Conservation (phyloP, 2,888 invertebrate genomes). For the Sialis lutaria region DNA sequence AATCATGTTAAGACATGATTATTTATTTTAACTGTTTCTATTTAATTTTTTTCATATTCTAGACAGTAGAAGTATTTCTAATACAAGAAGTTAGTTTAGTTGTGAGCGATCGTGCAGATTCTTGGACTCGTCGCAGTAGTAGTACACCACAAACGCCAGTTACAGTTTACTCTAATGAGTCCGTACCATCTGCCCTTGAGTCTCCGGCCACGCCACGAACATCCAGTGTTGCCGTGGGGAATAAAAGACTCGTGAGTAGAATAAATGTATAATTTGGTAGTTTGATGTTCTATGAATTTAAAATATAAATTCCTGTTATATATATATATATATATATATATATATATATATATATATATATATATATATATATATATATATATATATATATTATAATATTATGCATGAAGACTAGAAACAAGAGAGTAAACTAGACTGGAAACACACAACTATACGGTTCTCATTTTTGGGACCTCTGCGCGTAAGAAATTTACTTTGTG, state of each 20-base stretch:
- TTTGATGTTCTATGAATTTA: too few species aligned
- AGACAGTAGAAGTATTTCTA: slow-evolving; percentile 44
- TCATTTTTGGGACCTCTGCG: too few species aligned
- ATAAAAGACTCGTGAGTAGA: not conserved
- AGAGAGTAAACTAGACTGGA: too few species aligned
- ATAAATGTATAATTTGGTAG: too few species aligned
- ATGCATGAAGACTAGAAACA: too few species aligned
- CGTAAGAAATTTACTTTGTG: too few species aligned
- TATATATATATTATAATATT: too few species aligned
- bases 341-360: too few species aligned
- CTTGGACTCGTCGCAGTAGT: slow-evolving; percentile 9
- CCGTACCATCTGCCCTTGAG: slow-evolving; percentile 5
- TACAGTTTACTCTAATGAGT: slow-evolving; percentile 8
- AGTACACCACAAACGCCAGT: not conserved
- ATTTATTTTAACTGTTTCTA: not conserved
- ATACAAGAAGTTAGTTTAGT: slow-evolving; percentile 40
- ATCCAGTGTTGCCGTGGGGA: slow-evolving; percentile 2
- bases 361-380: too few species aligned
- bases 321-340: too few species aligned
- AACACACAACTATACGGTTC: too few species aligned
- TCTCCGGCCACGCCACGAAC: slow-evolving; percentile 5
- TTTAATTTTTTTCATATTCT: slow-evolving; percentile 13
- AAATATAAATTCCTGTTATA: too few species aligned
- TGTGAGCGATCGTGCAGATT: slow-evolving; percentile 28
- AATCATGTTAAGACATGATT: not conserved